Evolutionary conservation across 2,888 invertebrate genomes (phyloP).

Genomic region (Drosophila melanosoma): DNA sequence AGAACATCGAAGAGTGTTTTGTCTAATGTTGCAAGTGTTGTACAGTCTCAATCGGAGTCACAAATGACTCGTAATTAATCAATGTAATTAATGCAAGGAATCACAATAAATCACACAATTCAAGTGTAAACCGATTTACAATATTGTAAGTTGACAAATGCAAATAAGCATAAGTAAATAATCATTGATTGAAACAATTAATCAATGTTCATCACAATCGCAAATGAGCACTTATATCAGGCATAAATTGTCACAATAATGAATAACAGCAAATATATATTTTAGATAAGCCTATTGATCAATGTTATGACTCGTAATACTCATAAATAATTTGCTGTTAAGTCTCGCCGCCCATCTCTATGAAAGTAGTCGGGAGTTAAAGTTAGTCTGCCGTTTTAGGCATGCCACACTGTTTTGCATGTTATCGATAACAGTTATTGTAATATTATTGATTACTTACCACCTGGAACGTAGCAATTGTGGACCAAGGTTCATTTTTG

Average conservation of each 20-base stretch:
- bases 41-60: neutral
- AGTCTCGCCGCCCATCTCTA: conserved; percentile 44
- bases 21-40: neutral
- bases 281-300: conserved; percentile 32
- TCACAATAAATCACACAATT: neutral
- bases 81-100: no score
- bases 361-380: conserved; percentile 7
- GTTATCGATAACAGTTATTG: conserved; percentile 31
- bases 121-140: no score
- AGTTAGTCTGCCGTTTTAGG: conserved; percentile 62
- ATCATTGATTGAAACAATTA: neutral
- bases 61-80: no score
- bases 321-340: conserved; percentile 12
- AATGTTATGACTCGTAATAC: conserved; percentile 13
- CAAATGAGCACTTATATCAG: conserved; percentile 21
- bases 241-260: conserved; percentile 38
- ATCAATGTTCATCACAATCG: neutral
- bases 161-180: neutral
- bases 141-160: no score
- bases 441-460: conserved; percentile 42
- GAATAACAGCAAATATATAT: conserved; percentile 18
- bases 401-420: conserved; percentile 41
- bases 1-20: neutral
- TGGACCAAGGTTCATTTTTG: conserved; percentile 44
- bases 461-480: conserved; percentile 54